Evolutionary conservation across 2,797 vertebrate species (phyloP), one percentile per base, ranked within the genome.

Genomic region (Numenius phaeopus): DNA sequence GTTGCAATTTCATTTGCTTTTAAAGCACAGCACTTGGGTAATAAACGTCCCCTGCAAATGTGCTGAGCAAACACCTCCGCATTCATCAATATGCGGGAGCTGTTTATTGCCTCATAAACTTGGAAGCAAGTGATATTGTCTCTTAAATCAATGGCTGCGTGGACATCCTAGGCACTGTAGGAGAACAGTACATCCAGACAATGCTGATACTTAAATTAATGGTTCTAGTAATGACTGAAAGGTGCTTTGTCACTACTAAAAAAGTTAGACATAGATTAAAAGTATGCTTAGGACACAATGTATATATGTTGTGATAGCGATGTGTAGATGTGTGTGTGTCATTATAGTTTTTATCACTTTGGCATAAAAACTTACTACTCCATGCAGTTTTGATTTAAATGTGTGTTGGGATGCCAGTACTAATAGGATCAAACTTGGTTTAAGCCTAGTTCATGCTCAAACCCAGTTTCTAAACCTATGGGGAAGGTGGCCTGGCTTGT

Each of bases 101-200:
- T 98, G 98, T 98, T 98, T 98, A 98, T 98, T 98, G 98, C 98
- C 98, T 98, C 98, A 97, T 98, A 98, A 98, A 98, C 98, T 98
- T 97, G 98, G 97, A 98, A 98, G 97, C 97, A 96, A 98, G 97
- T 97, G 98, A 98, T 98, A 98, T 90, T 97, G 98, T 98, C 98
- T 98, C 98, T 96, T 98, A 98, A 98, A 98, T 98, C 98, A 98
- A 94, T 81, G 97, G 78, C 90, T 97, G 92, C 8, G 0, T 71
- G 97, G 97, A 98, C 97, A 97, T 98, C 95, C 92, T 75, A 82
- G 94, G 96, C 59, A 83, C 96, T 96, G 46, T 91, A 77, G 95
- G 97, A 97, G 97, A 97, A 97, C 92, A 93, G 97, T 95, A 91
- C 96, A 95, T 96, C 91, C 97, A 91, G 94, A 95, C 96, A 81